A percentile compares a stretch with the other conserved stretches of the same genome.
Evolutionary conservation across 2,113 vertebrate genomes (phyloP).

Genomic region (Etia nguti): DNA sequence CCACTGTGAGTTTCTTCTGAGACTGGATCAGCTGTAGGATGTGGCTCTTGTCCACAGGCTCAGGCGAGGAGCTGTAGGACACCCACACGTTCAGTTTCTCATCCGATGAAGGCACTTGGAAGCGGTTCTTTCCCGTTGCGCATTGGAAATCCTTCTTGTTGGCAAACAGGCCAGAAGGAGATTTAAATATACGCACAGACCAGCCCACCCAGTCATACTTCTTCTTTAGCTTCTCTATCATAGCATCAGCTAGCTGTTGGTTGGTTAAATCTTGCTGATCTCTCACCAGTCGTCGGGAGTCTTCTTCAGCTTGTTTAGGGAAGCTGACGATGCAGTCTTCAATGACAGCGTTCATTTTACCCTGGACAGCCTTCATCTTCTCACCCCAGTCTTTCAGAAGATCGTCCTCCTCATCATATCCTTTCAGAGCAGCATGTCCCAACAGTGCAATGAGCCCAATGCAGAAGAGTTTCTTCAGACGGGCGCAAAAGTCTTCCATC

Average conservation of each 20-base stretch:
- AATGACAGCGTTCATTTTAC: conserved; percentile 66
- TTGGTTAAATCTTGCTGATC: conserved; percentile 38
- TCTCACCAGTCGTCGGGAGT: conserved; percentile 55
- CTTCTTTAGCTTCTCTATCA: conserved; percentile 58
- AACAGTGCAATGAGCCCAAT: conserved; percentile 73
- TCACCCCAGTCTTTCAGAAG: conserved; percentile 67
- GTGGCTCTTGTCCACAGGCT: conserved; percentile 58
- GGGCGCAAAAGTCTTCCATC: conserved; percentile 73
- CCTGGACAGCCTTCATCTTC: conserved; percentile 71
- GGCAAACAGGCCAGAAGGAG: conserved; percentile 43
- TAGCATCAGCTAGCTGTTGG: conserved; percentile 61
- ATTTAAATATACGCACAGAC: conserved; percentile 70
- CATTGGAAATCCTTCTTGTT: conserved; percentile 63
- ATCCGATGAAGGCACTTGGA: conserved; percentile 56
- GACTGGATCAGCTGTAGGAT: conserved; percentile 61
- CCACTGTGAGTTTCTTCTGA: conserved; percentile 59
- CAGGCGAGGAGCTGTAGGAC: conserved; percentile 72
- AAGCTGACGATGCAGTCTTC: conserved; percentile 72
- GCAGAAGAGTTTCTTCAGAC: conserved; percentile 76
- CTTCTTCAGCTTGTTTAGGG: conserved; percentile 64
- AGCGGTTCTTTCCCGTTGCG: conserved; percentile 64
- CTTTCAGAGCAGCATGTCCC: conserved; percentile 70
- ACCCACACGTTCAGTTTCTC: conserved; percentile 66
- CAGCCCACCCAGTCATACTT: conserved; percentile 77
- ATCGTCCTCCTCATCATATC: conserved; percentile 54